phyloP scores from a whole-genome alignment of 2,888 invertebrate genomes.

The Piscicola geometra region DNA sequence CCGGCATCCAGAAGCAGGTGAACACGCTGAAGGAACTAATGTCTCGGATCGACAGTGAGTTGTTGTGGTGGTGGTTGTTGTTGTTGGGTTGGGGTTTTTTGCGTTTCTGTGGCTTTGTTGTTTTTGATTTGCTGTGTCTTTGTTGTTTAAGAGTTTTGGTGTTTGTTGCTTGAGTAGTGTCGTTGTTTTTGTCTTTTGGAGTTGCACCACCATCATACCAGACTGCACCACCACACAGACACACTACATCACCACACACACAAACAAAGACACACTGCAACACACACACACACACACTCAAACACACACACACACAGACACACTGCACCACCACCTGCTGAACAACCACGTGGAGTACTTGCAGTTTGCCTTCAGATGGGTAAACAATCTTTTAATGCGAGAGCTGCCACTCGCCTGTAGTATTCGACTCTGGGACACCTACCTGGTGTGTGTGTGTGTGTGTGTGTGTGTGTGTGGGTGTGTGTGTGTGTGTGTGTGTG shows the following conservation, averaged over 20 bases:
- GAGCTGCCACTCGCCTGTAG: constrained; percentile 94
- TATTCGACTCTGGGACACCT: constrained; percentile 97
- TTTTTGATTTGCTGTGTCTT: too few relatives aligned
- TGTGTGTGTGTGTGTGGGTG: constrained; percentile 20
- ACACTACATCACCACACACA: not conserved
- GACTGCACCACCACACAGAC: not conserved
- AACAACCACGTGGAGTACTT: constrained; percentile 92
- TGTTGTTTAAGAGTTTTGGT: too few relatives aligned
- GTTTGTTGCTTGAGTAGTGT: too few relatives aligned
- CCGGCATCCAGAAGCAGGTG: constrained; percentile 96
- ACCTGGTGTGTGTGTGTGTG: too few relatives aligned
- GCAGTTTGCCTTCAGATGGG: constrained; percentile 99
- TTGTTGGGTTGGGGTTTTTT: too few relatives aligned
- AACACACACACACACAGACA: constrained; percentile 23
- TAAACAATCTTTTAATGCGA: constrained; percentile 95
- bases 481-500: not conserved
- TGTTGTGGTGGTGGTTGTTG: not conserved
- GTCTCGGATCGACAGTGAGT: constrained; percentile 79
- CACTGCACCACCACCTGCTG: constrained; percentile 82
- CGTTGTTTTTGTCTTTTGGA: too few relatives aligned
- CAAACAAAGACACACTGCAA: constrained; percentile 59
- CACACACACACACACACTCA: not conserved
- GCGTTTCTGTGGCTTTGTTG: too few relatives aligned
- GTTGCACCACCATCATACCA: not conserved
- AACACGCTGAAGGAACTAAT: constrained; percentile 90